Evolutionary conservation across 2,797 vertebrate species (phyloP).

Genomic region (Catharus ustulatus): DNA sequence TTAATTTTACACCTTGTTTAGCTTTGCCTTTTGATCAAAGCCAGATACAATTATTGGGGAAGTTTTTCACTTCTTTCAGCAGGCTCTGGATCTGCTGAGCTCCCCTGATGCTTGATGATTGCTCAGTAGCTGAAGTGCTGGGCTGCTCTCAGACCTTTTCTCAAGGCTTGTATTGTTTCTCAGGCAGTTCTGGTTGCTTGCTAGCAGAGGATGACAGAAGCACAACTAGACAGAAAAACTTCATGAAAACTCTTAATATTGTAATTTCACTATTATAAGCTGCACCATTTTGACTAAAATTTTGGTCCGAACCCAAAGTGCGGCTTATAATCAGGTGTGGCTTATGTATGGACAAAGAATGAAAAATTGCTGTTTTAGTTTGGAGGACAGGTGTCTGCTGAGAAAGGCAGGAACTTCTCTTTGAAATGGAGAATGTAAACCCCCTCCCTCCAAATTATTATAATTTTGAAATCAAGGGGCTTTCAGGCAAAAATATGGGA

Average conservation of each 20-base stretch:
- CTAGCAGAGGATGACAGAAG: background rate
- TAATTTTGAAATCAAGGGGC: too few relatives aligned
- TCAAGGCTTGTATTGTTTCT: background rate
- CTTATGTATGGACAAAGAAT: too few relatives aligned
- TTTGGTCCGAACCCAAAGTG: too few relatives aligned
- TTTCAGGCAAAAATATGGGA: too few relatives aligned
- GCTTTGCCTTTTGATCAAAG: background rate
- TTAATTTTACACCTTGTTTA: background rate
- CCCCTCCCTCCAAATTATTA: too few relatives aligned
- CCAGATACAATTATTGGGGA: background rate
- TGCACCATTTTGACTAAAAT: too few relatives aligned
- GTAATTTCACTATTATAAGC: too few relatives aligned
- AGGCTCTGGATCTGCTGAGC: background rate
- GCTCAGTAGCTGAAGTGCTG: fast-evolving
- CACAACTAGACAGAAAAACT: background rate
- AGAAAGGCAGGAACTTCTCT: too few relatives aligned
- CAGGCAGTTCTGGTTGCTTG: background rate
- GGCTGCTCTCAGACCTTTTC: background rate
- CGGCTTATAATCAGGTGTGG: too few relatives aligned
- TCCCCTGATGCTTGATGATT: background rate
- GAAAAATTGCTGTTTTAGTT: too few relatives aligned
- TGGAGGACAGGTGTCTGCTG: too few relatives aligned
- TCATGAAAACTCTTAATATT: background rate
- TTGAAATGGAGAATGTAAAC: too few relatives aligned
- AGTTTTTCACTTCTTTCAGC: background rate